A percentile compares a stretch with the other conserved stretches of the same genome.
Evolutionary conservation across 2,888 invertebrate genomes (phyloP).

Genomic region (Lasioglossum malachurum): DNA sequence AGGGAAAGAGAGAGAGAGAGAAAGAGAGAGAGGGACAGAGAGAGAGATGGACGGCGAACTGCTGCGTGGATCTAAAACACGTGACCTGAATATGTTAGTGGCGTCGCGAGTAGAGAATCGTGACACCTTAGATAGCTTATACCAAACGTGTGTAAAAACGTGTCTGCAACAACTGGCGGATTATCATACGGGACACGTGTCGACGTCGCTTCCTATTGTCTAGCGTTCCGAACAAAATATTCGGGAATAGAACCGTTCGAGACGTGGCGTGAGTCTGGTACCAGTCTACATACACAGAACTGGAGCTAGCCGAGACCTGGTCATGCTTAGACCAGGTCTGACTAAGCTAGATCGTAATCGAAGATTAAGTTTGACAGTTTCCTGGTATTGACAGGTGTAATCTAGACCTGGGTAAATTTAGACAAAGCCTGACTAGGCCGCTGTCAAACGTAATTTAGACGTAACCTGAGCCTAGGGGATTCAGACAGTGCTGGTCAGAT

Average conservation of each 20-base stretch:
- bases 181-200: slow-evolving; percentile 45
- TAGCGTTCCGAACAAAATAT: not conserved
- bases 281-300: not conserved
- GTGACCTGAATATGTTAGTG: slow-evolving; percentile 30
- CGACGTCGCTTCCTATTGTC: not conserved
- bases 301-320: not conserved
- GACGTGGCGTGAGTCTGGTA: not conserved
- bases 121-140: slow-evolving; percentile 4
- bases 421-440: not conserved
- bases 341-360: not conserved
- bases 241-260: not conserved
- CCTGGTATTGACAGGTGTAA: not conserved
- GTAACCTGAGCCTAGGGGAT: not conserved
- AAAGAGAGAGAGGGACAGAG: no score
- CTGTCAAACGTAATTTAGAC: not conserved
- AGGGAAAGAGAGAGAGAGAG: not conserved
- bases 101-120: slow-evolving; percentile 9
- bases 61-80: not conserved
- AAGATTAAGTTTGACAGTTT: not conserved
- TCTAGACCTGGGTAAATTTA: not conserved
- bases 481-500: not conserved
- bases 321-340: not conserved
- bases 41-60: slow-evolving; percentile 6
- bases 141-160: not conserved
- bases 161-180: slow-evolving; percentile 22